phyloP scores from a whole-genome alignment of 2,888 invertebrate species.

The Apodemia duryi region DNA sequence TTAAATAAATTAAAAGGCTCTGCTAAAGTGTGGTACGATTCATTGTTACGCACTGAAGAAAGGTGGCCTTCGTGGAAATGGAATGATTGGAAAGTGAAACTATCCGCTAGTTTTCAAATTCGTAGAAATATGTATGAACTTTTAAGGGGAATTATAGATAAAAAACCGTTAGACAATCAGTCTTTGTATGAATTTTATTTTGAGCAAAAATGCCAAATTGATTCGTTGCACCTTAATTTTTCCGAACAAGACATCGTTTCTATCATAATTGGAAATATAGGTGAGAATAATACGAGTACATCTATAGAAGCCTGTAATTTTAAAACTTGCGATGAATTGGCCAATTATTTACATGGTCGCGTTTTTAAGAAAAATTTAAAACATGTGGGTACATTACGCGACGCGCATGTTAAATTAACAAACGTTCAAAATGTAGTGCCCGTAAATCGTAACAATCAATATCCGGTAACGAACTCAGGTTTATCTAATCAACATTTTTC shows the following conservation, averaged over 20 bases:
- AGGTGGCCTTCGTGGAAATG: conserved; percentile 21
- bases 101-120: no score
- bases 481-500: neutral
- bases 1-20: conserved; percentile 28
- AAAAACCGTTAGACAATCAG: conserved; percentile 21
- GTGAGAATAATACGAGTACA: conserved; percentile 28
- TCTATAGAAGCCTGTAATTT: conserved; percentile 31
- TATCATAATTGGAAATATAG: conserved; percentile 31
- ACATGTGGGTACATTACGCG: neutral
- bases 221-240: conserved; percentile 26
- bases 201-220: conserved; percentile 31
- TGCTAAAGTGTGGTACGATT: conserved; percentile 30
- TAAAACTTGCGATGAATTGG: conserved; percentile 25
- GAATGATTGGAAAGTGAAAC: no score
- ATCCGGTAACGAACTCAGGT: neutral
- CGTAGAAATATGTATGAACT: no score
- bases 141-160: no score
- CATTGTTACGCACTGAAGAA: conserved; percentile 22
- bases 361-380: conserved; percentile 12
- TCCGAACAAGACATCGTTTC: conserved; percentile 29
- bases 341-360: conserved; percentile 27
- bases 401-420: neutral
- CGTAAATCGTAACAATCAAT: neutral
- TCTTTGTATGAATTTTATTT: conserved; percentile 34
- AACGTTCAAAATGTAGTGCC: neutral